Conservation (phyloP, 2,888 invertebrate species). For the Cataglyphis cursor region DNA sequence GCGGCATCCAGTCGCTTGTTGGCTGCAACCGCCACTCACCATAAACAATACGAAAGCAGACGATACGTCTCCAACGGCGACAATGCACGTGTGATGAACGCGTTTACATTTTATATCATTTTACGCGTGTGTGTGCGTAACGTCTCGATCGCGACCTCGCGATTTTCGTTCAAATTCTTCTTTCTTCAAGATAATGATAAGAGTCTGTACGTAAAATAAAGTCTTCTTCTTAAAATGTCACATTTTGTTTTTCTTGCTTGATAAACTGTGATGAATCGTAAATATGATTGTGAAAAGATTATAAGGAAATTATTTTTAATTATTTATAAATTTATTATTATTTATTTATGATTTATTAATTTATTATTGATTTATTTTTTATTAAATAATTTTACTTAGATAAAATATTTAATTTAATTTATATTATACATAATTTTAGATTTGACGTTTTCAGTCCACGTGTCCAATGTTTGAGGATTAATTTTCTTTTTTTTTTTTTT, state of each 20-base stretch:
- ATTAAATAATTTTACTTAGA: not conserved
- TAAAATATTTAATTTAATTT: not conserved
- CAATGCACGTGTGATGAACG: not conserved
- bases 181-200: not conserved
- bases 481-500: not conserved
- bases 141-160: not conserved
- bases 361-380: not conserved
- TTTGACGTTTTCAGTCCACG: not conserved
- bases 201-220: too few species aligned
- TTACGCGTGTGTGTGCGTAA: not conserved
- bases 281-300: not conserved
- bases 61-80: conserved; percentile 10
- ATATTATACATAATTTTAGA: not conserved
- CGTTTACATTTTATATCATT: not conserved
- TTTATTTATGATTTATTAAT: too few species aligned
- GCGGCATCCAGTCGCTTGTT: conserved; percentile 3
- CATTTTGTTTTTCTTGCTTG: not conserved
- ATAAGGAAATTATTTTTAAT: too few species aligned
- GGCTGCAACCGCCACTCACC: not conserved
- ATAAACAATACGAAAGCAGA: conserved; percentile 39
- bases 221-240: not conserved
- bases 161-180: not conserved
- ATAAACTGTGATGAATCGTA: not conserved
- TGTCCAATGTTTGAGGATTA: not conserved
- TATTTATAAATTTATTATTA: too few species aligned